Base-by-base conservation (phyloP, 2,797 vertebrate species). In the Catostomus latipinnis region DNA sequence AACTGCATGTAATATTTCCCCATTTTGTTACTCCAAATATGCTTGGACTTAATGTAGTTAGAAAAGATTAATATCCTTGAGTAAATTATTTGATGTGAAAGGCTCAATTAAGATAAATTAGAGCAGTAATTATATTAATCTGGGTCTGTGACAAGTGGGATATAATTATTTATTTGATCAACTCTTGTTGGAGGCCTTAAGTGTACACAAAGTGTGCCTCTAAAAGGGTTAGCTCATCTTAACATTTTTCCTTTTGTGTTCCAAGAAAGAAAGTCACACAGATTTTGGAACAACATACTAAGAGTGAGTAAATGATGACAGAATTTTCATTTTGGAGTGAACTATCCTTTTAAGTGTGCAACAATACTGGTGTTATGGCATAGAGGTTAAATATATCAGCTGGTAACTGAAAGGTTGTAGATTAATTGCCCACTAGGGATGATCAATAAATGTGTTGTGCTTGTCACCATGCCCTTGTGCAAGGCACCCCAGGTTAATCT, bases 31-130 rank as follows among this genome's bases (percentile, higher is more conserved):
- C 57, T 45, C 6, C 1, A 13, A 63, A 45, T 63, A 63, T n/a
- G 6, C 22, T 34, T 43, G 60, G 22, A 43, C 11, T n/a, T 11
- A 70, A 71, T 63, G 43, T 71, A 16, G 67, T 71, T 63, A 10
- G 46, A 70, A 71, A 76, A 65, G 46, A 46, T 71, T 62, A 14
- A 56, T 54, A 53, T 74, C 14, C 56, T 74, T 61, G 56, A 67
- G 18, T 65, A 54, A 62, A 72, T 61, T 61, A 74, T 53, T 68
- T 73, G n/a, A 46, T 78, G 34, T 74, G 48, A 62, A 68, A 57
- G 10, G 13, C 14, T 53, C 50, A 68, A 61, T 61, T 71, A 6
- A 18, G 8, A 78, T 62, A 22, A 78, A 61, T 53, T 53, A 78
- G 66, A 62, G n/a, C 43, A 14, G 9, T 13, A 71, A 71, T 62